A percentile compares a stretch with the other conserved stretches of the same genome.
These are phyloP conservation scores for Drosophila nannoptera DNA, from an alignment of 1,140 invertebrate genomes.

Conservation along the genomic window DNA sequence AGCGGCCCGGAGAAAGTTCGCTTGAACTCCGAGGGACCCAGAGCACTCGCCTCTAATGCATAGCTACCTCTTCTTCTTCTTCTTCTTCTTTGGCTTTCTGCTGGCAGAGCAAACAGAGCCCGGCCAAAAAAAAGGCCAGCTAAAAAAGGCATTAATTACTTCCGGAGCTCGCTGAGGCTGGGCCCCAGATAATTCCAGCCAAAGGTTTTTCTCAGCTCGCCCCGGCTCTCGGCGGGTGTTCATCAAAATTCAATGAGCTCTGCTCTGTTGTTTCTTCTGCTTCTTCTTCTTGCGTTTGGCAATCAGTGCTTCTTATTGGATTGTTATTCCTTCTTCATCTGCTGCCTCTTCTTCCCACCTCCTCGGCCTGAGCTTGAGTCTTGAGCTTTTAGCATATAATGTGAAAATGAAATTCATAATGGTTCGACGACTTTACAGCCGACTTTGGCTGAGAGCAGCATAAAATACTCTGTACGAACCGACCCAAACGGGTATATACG, in stretches of 20 bases:
- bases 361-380: conserved; percentile 8
- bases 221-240: conserved; percentile 59
- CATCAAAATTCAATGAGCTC: conserved; percentile 74
- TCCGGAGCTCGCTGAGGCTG: conserved; percentile 50
- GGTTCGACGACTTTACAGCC: conserved; percentile 38
- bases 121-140: conserved; percentile 31
- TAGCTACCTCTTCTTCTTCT: conserved; percentile 70
- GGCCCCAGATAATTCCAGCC: conserved; percentile 16
- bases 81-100: too few species aligned
- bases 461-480: conserved; percentile 2
- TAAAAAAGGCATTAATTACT: conserved; percentile 70
- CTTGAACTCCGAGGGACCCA: conserved; percentile 8
- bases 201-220: conserved; percentile 43
- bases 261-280: not conserved
- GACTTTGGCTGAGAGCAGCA: conserved; percentile 22
- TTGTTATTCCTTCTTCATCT: conserved; percentile 42
- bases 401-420: conserved; percentile 20
- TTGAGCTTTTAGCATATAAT: conserved; percentile 23
- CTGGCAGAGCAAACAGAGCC: too few species aligned
- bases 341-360: conserved; percentile 24
- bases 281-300: conserved; percentile 43
- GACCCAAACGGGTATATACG: not conserved
- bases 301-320: conserved; percentile 42
- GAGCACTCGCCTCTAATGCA: conserved; percentile 43
- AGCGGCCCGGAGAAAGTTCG: conserved; percentile 36